Evolutionary conservation across 2,888 invertebrate species (phyloP), one percentile per base, ranked within the genome.

Genomic region (Pinctada fucata): DNA sequence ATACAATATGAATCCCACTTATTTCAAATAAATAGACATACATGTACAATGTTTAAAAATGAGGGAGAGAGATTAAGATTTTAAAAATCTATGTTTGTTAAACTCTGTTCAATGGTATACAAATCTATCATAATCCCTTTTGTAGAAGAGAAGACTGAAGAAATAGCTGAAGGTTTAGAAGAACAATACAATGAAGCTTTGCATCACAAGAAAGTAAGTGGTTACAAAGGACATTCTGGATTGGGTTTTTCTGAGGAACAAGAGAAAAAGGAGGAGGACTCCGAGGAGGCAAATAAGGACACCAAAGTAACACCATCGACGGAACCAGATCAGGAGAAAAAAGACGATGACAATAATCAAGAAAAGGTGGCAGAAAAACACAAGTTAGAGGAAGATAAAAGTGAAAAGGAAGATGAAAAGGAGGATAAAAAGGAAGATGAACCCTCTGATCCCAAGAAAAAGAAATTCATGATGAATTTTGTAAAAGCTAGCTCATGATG

Each of bases 181-280:
- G 85, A 89, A 8, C 91, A 92, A 83, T 92, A 85, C 79, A 83
- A 86, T 64, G 87, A 91, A 71, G 88, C 91, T 31, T 77, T 90
- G 75, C 90, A 90, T 65, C 88, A 90, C 75, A 88, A 88, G 76
- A 81, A 91, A 48, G 84, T 84, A 6, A 87, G 85, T 69, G 88
- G 88, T 48, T 84, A 78, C 13, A 82, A 84, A 71, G 83, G 86
- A 52, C 91, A 92, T 78, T 82, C 86, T 48, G 92, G 92, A 3
- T 87, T 92, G 2, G 92, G 92, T 0, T 91, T 88, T 82, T 83
- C 83, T 73, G 82, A 83, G 5, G 77, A 78, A 8, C 50, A 58
- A 13, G 48, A 78, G 48, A 70, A 65, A 13, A 66, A 63, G 16
- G 70, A 79, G 2, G 64, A 76, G 2, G 64, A 79, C 31, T 65